phyloP scores from a whole-genome alignment of 2,888 invertebrate genomes.

The Pyrrhia umbra region DNA sequence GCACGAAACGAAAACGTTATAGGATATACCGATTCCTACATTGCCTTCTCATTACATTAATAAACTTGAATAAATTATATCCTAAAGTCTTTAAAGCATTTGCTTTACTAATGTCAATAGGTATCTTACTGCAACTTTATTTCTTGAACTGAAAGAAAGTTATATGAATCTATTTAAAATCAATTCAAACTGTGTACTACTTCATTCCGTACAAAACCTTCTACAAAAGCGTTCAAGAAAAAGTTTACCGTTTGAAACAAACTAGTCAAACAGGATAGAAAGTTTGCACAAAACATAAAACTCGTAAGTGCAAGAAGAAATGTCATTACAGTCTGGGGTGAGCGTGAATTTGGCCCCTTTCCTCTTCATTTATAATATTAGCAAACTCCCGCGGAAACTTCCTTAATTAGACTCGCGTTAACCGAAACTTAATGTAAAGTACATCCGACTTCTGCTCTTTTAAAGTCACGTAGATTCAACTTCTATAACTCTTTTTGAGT shows the following conservation, averaged over 20 bases:
- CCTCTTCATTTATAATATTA: constrained; percentile 83
- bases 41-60: neutral
- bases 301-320: constrained; percentile 70
- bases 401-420: constrained; percentile 82
- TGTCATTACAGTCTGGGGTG: constrained; percentile 70
- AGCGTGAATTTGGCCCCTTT: constrained; percentile 76
- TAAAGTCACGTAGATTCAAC: constrained; percentile 78
- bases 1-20: neutral
- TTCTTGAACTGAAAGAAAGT: constrained; percentile 2
- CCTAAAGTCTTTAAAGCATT: neutral
- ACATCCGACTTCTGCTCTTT: constrained; percentile 79
- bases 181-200: constrained; percentile 28
- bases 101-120: neutral
- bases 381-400: constrained; percentile 77
- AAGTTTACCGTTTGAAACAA: constrained; percentile 42
- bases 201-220: constrained; percentile 24
- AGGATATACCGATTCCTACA: neutral
- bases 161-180: constrained; percentile 30
- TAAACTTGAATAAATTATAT: neutral
- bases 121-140: constrained; percentile 4
- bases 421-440: constrained; percentile 82
- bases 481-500: constrained; percentile 73
- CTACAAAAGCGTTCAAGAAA: constrained; percentile 34
- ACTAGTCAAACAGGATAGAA: constrained; percentile 59
- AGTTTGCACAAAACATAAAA: constrained; percentile 67